Conservation (phyloP, 2,797 vertebrate genomes). For the Melanogrammus aeglefinus region DNA sequence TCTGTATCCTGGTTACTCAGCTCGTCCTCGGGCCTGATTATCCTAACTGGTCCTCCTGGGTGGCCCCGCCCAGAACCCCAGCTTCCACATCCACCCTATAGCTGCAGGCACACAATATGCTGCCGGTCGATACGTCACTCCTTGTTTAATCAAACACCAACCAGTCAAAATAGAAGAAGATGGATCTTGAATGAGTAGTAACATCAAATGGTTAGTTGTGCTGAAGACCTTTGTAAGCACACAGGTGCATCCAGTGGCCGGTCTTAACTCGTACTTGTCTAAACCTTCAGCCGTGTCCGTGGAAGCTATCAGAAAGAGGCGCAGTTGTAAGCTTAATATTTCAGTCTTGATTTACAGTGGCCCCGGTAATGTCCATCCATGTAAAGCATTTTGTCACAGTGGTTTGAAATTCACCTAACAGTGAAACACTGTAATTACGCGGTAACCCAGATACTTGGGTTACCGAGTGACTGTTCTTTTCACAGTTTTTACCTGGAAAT, state of each 20-base stretch:
- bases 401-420: neutral
- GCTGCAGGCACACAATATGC: neutral
- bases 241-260: neutral
- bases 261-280: neutral
- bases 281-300: neutral
- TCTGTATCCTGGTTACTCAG: conserved; percentile 70
- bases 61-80: conserved; percentile 40
- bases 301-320: neutral
- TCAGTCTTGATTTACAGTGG: neutral
- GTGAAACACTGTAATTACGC: neutral
- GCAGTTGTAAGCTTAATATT: neutral
- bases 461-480: neutral
- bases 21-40: conserved; percentile 32
- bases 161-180: neutral
- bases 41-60: conserved; percentile 59
- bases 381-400: neutral
- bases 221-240: neutral
- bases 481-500: neutral
- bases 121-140: neutral
- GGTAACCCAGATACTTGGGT: neutral
- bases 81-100: conserved; percentile 27
- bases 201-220: neutral
- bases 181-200: neutral
- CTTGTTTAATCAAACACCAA: neutral
- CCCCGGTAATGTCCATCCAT: neutral